Evolutionary conservation across 1,140 invertebrate genomes (phyloP).

Genomic region (Melanaphis sacchari): DNA sequence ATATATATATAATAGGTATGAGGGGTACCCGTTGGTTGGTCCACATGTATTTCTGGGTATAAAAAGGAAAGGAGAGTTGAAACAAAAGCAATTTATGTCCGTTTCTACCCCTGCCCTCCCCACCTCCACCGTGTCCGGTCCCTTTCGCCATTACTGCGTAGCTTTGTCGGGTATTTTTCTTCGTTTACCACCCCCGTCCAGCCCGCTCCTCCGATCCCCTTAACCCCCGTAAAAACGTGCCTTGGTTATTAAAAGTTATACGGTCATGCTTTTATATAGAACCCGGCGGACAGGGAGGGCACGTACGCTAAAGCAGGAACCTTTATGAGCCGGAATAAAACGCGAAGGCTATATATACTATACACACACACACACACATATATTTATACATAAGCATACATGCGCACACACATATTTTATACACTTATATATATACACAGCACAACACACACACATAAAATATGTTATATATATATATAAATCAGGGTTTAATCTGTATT

Average conservation of each 20-base stretch:
- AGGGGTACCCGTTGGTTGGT: slow-evolving; percentile 47
- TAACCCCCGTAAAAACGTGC: slow-evolving; percentile 57
- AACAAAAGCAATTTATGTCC: slow-evolving; percentile 58
- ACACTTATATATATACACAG: not conserved
- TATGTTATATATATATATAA: not conserved
- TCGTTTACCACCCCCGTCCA: slow-evolving; percentile 27
- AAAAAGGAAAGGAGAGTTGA: slow-evolving; percentile 52
- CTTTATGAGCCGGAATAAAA: slow-evolving; percentile 50
- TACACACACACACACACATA: not conserved
- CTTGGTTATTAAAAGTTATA: slow-evolving; percentile 58
- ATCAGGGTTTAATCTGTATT: slow-evolving; percentile 33
- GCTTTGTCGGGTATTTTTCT: slow-evolving; percentile 57
- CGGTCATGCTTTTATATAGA: slow-evolving; percentile 55
- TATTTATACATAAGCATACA: not conserved
- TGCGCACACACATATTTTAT: not conserved
- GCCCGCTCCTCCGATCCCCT: not conserved
- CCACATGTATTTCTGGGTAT: slow-evolving; percentile 43
- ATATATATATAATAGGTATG: not conserved
- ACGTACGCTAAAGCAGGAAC: slow-evolving; percentile 22
- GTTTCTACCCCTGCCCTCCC: not conserved
- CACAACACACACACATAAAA: not conserved
- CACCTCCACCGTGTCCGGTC: not conserved
- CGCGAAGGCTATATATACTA: not conserved
- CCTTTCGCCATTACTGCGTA: slow-evolving; percentile 51
- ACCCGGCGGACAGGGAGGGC: not conserved